Percentiles rank a stretch among this genome's conserved stretches.
Conservation (phyloP, 37 sponge, comb jelly and placozoan genomes). For the Spongilla lacustris region DNA sequence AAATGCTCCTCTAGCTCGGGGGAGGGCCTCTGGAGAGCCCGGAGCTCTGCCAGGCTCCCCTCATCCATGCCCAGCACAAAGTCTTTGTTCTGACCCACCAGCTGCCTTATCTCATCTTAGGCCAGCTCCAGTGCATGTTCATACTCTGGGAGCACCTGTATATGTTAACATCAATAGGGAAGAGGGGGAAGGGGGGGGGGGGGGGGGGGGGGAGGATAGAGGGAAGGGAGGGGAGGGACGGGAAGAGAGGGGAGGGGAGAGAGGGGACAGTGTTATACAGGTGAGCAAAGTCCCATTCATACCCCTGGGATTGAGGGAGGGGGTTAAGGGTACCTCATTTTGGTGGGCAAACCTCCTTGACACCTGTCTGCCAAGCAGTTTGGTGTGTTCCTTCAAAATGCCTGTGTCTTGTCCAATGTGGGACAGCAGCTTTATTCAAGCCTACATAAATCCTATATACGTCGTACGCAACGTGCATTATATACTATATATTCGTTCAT, state of each 20-base stretch:
- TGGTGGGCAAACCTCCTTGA: conserved; percentile 79
- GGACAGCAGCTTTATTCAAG: conserved; percentile 60
- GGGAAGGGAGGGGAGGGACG: no score
- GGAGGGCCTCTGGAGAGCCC: conserved; percentile 66
- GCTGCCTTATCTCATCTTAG: conserved; percentile 24
- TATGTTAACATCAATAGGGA: not conserved
- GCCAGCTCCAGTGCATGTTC: conserved; percentile 56
- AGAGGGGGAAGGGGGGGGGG: not conserved
- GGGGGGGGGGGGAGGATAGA: no score
- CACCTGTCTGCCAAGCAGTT: conserved; percentile 64
- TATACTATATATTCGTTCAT: no score
- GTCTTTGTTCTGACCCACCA: conserved; percentile 29
- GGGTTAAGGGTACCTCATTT: conserved; percentile 60
- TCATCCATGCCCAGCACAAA: conserved; percentile 61
- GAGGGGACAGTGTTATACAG: not conserved
- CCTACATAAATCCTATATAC: conserved; percentile 2
- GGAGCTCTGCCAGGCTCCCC: conserved; percentile 65
- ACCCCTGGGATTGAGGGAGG: no score
- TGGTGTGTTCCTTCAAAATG: conserved; percentile 78
- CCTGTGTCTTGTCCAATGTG: conserved; percentile 90
- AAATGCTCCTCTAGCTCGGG: conserved; percentile 76
- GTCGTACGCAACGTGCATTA: no score
- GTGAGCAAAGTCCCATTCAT: not conserved
- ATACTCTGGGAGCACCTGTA: conserved; percentile 79
- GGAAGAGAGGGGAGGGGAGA: no score